Conservation (phyloP, 64 coral and sea anemone species). For the Porites lutea region DNA sequence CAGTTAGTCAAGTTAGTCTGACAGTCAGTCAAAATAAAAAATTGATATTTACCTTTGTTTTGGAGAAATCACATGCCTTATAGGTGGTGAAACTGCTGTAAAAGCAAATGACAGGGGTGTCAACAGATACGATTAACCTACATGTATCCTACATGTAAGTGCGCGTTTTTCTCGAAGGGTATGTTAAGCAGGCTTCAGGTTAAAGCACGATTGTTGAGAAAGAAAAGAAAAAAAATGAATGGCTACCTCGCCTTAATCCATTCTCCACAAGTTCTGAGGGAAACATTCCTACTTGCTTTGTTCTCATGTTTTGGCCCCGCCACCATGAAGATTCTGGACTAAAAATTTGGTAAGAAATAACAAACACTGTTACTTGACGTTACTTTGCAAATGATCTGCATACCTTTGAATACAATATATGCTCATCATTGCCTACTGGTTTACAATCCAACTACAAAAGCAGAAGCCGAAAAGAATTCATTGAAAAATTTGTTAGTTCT, state of each 20-base stretch:
- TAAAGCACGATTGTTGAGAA: too few relatives aligned
- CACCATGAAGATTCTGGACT: slow-evolving; percentile 87
- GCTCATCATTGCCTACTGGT: neutral
- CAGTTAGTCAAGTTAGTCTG: neutral
- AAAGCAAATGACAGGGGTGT: too few relatives aligned
- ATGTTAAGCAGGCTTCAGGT: too few relatives aligned
- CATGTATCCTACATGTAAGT: too few relatives aligned
- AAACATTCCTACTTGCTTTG: slow-evolving; percentile 78
- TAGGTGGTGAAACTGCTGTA: slow-evolving; percentile 9
- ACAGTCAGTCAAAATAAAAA: neutral
- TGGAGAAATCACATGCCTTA: neutral
- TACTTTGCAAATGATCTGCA: neutral
- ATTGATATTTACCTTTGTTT: slow-evolving; percentile 16
- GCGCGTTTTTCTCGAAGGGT: too few relatives aligned
- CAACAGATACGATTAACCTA: too few relatives aligned
- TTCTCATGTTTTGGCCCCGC: slow-evolving; percentile 87
- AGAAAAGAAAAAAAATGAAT: too few relatives aligned
- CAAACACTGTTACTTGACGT: neutral
- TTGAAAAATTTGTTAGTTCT: neutral
- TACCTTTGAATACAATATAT: too few relatives aligned
- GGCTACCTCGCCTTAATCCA: slow-evolving; percentile 69
- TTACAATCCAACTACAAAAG: neutral
- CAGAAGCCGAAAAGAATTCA: neutral
- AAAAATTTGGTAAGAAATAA: neutral
- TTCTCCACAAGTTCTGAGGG: slow-evolving; percentile 83